phyloP scores from a whole-genome alignment of 2,797 vertebrate species.

The Pseudotriccus pelzelni region DNA sequence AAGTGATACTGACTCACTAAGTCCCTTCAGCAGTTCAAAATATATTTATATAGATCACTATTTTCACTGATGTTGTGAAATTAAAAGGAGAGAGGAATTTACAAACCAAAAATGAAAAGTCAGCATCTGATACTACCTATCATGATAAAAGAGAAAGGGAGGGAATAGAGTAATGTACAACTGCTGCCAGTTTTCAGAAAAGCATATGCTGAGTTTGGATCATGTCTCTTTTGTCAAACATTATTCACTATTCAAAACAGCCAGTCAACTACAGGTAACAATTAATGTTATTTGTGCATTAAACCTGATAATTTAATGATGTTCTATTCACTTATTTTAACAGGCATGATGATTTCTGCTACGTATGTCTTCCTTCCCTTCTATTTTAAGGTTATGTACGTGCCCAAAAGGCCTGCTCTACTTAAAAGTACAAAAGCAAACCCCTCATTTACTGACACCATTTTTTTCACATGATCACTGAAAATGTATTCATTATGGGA shows the following conservation, averaged over 20 bases:
- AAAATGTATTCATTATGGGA: background rate
- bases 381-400: background rate
- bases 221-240: background rate
- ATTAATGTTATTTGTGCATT: background rate
- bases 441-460: background rate
- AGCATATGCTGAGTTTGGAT: background rate
- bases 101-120: background rate
- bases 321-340: background rate
- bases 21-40: background rate
- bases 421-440: background rate
- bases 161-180: background rate
- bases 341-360: accelerated
- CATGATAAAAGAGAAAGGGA: background rate
- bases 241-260: background rate
- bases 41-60: background rate
- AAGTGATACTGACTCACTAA: background rate
- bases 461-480: background rate
- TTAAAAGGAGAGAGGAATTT: background rate
- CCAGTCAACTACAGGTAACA: background rate
- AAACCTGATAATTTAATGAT: background rate
- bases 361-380: background rate
- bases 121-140: background rate
- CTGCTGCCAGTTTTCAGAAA: background rate
- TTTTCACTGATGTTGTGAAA: background rate
- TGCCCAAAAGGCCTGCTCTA: background rate